Percentiles rank a stretch among this genome's conserved stretches.
Conservation (phyloP, 2,888 invertebrate genomes). For the Andrena bucephala region DNA sequence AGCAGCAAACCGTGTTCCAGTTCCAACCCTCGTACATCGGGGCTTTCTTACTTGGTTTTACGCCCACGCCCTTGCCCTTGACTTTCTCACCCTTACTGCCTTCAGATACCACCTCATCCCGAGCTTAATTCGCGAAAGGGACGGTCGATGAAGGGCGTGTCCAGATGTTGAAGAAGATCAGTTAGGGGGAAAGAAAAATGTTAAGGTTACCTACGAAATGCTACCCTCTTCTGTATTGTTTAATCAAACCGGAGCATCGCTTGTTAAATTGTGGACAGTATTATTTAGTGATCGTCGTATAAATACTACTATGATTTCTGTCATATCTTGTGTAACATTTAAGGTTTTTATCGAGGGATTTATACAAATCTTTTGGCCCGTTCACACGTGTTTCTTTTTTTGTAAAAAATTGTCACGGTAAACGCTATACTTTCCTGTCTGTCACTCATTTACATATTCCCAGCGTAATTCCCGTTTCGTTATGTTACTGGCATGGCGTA, state of each 20-base stretch:
- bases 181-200: slow-evolving; percentile 48
- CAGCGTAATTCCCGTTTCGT: neutral
- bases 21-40: slow-evolving; percentile 41
- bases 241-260: slow-evolving; percentile 42
- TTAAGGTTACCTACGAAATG: slow-evolving; percentile 20
- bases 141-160: slow-evolving; percentile 72
- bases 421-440: neutral
- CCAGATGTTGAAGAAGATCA: slow-evolving; percentile 59
- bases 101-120: slow-evolving; percentile 66
- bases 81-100: slow-evolving; percentile 68
- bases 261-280: slow-evolving; percentile 18
- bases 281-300: too few species aligned
- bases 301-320: too few species aligned
- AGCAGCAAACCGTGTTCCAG: slow-evolving; percentile 44
- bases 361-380: too few species aligned
- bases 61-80: slow-evolving; percentile 70
- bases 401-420: too few species aligned
- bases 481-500: neutral
- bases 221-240: slow-evolving; percentile 19
- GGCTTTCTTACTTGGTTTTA: slow-evolving; percentile 47
- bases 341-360: too few species aligned
- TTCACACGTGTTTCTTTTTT: too few species aligned
- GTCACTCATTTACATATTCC: slow-evolving; percentile 17
- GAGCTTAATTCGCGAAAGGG: slow-evolving; percentile 70
- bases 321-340: too few species aligned